Conservation (phyloP, 2,113 vertebrate genomes). For the Falco punctatus region DNA sequence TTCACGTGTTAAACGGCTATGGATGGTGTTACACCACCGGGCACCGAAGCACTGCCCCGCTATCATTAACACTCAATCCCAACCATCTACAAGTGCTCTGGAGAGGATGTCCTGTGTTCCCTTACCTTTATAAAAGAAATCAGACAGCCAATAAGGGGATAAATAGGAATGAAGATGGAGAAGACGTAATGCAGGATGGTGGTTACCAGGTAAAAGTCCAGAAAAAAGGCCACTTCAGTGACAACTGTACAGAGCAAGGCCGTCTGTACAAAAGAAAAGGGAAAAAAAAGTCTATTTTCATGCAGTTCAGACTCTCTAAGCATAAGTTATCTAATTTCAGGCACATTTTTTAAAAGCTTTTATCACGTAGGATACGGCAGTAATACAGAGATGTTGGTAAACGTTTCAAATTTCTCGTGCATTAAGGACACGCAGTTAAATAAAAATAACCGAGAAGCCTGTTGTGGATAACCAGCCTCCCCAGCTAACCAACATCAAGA, state of each 20-base stretch:
- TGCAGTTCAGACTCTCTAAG: not conserved
- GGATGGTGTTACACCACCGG: too few relatives aligned
- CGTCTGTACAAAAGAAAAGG: slow-evolving; percentile 55
- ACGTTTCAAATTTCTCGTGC: not conserved
- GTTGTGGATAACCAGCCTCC: not conserved
- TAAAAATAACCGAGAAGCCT: not conserved
- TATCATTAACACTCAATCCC: not conserved
- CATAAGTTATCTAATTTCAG: rapidly evolving
- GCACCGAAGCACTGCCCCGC: too few relatives aligned
- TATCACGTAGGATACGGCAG: not conserved
- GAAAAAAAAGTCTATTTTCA: not conserved
- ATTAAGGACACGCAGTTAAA: not conserved
- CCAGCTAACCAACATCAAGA: not conserved
- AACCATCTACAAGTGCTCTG: not conserved
- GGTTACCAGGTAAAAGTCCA: slow-evolving; percentile 73
- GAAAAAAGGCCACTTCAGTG: slow-evolving; percentile 81
- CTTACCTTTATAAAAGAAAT: slow-evolving; percentile 92
- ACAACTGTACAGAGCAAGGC: slow-evolving; percentile 74
- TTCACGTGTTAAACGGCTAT: rapidly evolving
- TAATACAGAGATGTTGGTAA: not conserved
- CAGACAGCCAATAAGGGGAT: slow-evolving; percentile 92
- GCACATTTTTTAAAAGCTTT: not conserved
- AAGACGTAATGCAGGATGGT: slow-evolving; percentile 83
- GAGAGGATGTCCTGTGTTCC: not conserved
- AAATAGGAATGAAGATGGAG: slow-evolving; percentile 89